These are phyloP conservation scores for Tuta absoluta DNA, from an alignment of 2,888 invertebrate genomes.

Conservation along the genomic window DNA sequence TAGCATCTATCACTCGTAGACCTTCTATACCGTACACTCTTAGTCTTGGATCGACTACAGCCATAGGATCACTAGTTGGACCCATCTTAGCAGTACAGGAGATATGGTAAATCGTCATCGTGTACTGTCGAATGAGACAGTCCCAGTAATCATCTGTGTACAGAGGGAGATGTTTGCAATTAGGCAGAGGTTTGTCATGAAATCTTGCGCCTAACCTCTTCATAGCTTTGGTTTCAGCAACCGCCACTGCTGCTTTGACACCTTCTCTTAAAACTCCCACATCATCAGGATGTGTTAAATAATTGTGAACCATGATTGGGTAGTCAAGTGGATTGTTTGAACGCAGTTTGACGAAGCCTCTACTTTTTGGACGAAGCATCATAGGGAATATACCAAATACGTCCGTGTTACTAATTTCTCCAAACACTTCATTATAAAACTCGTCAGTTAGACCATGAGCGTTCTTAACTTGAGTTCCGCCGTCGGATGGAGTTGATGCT, in stretches of 20 bases:
- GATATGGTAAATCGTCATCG: slow-evolving; percentile 93
- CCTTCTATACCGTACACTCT: slow-evolving; percentile 89
- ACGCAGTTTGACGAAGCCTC: slow-evolving; percentile 88
- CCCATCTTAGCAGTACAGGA: slow-evolving; percentile 94
- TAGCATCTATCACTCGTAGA: slow-evolving; percentile 91
- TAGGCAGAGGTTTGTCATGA: slow-evolving; percentile 87
- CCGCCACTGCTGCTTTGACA: slow-evolving; percentile 90
- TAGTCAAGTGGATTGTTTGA: slow-evolving; percentile 87
- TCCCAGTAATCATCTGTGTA: slow-evolving; percentile 94
- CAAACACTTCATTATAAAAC: slow-evolving; percentile 89
- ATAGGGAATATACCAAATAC: slow-evolving; percentile 92
- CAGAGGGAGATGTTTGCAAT: slow-evolving; percentile 88
- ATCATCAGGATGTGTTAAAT: slow-evolving; percentile 93
- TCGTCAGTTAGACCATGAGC: slow-evolving; percentile 92
- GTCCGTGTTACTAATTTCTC: slow-evolving; percentile 86
- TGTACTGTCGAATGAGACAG: slow-evolving; percentile 90
- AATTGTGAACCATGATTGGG: slow-evolving; percentile 95
- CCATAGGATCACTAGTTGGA: slow-evolving; percentile 86
- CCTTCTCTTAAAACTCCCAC: slow-evolving; percentile 91
- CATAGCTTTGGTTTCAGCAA: slow-evolving; percentile 89
- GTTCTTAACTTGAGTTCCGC: slow-evolving; percentile 88
- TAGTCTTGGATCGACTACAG: slow-evolving; percentile 90
- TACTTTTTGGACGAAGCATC: slow-evolving; percentile 93
- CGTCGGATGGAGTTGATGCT: slow-evolving; percentile 90
- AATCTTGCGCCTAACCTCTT: slow-evolving; percentile 89